A percentile compares a stretch with the other conserved stretches of the same genome.
phyloP scores from a whole-genome alignment of 1,140 invertebrate species.

The Diabrotica undecimpunctata region DNA sequence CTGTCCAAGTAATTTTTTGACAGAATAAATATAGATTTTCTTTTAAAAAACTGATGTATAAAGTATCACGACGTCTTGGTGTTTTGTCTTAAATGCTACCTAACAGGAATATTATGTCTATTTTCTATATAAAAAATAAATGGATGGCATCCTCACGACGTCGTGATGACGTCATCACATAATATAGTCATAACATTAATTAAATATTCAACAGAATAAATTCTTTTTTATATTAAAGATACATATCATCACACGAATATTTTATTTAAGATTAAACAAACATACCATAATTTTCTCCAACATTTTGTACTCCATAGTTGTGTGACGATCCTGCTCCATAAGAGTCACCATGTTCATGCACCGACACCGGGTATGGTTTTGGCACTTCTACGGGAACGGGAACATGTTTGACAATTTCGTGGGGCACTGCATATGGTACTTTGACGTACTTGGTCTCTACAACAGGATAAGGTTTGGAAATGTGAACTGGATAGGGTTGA shows the following conservation, averaged over 20 bases:
- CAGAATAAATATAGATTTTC: too few species aligned
- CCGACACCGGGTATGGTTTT: conserved; percentile 39
- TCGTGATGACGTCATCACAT: too few species aligned
- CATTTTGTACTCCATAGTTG: background rate
- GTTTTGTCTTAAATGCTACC: too few species aligned
- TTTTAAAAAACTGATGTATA: too few species aligned
- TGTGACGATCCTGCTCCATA: conserved; percentile 7
- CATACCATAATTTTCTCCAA: background rate
- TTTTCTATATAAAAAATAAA: too few species aligned
- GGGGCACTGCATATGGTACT: conserved; percentile 38
- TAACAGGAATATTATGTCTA: too few species aligned
- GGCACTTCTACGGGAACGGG: conserved; percentile 41
- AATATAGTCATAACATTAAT: too few species aligned
- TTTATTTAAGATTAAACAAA: background rate
- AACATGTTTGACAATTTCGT: conserved; percentile 37
- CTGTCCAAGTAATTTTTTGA: too few species aligned
- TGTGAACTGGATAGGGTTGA: conserved; percentile 40
- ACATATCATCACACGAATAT: background rate
- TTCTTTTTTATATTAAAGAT: too few species aligned
- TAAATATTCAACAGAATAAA: too few species aligned
- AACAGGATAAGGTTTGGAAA: conserved; percentile 38
- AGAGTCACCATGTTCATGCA: conserved; percentile 22
- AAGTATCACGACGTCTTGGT: too few species aligned
- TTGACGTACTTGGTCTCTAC: conserved; percentile 35
- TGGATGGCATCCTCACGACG: too few species aligned